Base-by-base conservation (phyloP, 1,140 invertebrate genomes). In the Cryptotermes secundus region DNA sequence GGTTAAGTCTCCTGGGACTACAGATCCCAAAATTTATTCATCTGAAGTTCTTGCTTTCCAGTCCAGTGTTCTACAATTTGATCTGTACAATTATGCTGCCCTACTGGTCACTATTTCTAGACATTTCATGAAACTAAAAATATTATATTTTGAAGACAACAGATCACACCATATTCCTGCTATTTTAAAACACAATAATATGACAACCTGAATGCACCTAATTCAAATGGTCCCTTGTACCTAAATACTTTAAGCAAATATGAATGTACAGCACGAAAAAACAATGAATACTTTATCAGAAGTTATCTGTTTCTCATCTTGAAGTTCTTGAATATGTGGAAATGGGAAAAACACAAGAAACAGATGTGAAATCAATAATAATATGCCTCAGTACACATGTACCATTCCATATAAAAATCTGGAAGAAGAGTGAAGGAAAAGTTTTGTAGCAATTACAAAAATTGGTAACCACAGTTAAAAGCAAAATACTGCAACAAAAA, bases 361-460 rank as follows among this genome's bases (percentile, higher is more conserved):
- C 59, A 31, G 59, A 45, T 19, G 45, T 49, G 45, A 49, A 3
- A 19, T 1, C 45, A 19, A 4, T 16, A 59, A 24, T 59, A 72
- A 72, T n/a, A 72, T 16, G 7, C 14, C n/a, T 72, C 59, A 72
- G 59, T 72, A 72, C 10, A 72, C 59, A 72, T 72, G 59, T n/a
- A 72, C 59, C 59, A 72, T 72, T 16, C 59, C 59, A 72, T 72
- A 72, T 4, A 72, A 72, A 31, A 72, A 72, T 72, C 59, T 72
- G 59, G 0, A 26, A 4, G 7, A 59, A 59, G 24, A 59, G n/a
- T 72, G 26, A 72, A 72, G 59, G 59, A 72, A 72, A 72, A 72
- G 10, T 31, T 0, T n/a, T 6, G 7, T 72, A 72, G 9, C 26
- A 72, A 72, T n/a, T 6, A 9, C 26, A 26, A 59, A n/a, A 45